These are phyloP conservation scores for Hyla sarda DNA, from an alignment of 2,113 vertebrate genomes.

Conservation along the genomic window DNA sequence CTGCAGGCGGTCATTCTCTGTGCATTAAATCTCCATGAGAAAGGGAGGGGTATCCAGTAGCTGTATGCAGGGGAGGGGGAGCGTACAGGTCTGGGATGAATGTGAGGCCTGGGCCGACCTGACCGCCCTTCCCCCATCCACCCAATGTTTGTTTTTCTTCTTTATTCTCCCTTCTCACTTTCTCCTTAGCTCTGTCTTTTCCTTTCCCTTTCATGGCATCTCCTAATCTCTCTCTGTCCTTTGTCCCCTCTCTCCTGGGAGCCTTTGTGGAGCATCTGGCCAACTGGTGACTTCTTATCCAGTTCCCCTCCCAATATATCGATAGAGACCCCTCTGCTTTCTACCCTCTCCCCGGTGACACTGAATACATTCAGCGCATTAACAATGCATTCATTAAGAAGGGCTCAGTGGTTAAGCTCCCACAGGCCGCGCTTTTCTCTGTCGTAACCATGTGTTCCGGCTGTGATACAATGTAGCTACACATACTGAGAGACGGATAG, in stretches of 20 bases:
- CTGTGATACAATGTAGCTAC: background rate
- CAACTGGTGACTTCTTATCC: constrained; percentile 40
- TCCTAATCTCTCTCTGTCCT: constrained; percentile 37
- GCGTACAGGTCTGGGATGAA: constrained; percentile 3
- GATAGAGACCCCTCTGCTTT: constrained; percentile 44
- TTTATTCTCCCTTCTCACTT: constrained; percentile 24
- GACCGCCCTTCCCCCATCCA: background rate
- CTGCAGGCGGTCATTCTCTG: constrained; percentile 46
- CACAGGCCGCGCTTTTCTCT: background rate
- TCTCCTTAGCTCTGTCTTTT: background rate
- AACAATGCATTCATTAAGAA: constrained; percentile 27
- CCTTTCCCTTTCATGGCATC: constrained; percentile 31
- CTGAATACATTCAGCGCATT: constrained; percentile 48
- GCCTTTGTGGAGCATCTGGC: constrained; percentile 43
- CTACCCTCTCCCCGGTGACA: constrained; percentile 12
- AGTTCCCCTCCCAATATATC: constrained; percentile 44
- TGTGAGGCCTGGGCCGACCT: background rate
- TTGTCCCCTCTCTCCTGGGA: constrained; percentile 43
- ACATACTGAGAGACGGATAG: background rate
- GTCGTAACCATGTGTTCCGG: background rate
- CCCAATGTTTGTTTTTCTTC: constrained; percentile 30
- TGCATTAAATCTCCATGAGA: constrained; percentile 56
- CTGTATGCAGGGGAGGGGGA: background rate
- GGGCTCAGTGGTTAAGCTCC: constrained; percentile 8
- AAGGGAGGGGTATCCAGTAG: background rate